Conservation (phyloP, 2,113 vertebrate species). For the Capreolus pygargus region DNA sequence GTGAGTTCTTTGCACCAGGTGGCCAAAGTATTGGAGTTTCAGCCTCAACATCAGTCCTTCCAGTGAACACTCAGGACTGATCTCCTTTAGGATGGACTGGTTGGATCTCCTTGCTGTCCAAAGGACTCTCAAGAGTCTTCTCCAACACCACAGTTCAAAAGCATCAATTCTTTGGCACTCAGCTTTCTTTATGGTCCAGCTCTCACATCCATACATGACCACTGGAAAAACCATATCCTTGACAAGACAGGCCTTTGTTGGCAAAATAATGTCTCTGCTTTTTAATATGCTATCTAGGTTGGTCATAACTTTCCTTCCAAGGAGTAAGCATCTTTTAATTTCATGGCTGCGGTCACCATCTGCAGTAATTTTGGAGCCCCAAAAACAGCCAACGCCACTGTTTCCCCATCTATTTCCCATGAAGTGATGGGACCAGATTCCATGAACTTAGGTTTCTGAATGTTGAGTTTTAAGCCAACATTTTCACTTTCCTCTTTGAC, state of each 20-base stretch:
- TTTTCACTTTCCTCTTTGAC: not conserved
- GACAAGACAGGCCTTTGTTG: not conserved
- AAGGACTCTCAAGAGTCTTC: not conserved
- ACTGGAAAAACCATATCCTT: not conserved
- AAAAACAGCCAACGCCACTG: not conserved
- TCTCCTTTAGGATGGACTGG: not conserved
- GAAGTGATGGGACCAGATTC: not conserved
- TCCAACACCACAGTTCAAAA: not conserved
- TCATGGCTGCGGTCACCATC: not conserved
- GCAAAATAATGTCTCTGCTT: not conserved
- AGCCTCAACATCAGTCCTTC: not conserved
- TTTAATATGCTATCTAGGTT: not conserved
- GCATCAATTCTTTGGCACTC: fast-evolving
- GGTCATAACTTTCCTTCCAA: not conserved
- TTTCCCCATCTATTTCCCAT: not conserved
- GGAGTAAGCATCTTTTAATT: not conserved
- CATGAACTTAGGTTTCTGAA: not conserved
- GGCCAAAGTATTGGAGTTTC: not conserved
- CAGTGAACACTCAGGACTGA: not conserved
- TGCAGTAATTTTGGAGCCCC: not conserved
- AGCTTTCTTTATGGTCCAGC: not conserved
- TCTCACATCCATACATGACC: not conserved
- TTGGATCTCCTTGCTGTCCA: not conserved
- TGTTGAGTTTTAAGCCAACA: not conserved
- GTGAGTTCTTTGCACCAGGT: not conserved